A percentile compares a stretch with the other conserved stretches of the same genome.
Evolutionary conservation across 2,888 invertebrate species (phyloP).

Genomic region (Hydriomena furcata): DNA sequence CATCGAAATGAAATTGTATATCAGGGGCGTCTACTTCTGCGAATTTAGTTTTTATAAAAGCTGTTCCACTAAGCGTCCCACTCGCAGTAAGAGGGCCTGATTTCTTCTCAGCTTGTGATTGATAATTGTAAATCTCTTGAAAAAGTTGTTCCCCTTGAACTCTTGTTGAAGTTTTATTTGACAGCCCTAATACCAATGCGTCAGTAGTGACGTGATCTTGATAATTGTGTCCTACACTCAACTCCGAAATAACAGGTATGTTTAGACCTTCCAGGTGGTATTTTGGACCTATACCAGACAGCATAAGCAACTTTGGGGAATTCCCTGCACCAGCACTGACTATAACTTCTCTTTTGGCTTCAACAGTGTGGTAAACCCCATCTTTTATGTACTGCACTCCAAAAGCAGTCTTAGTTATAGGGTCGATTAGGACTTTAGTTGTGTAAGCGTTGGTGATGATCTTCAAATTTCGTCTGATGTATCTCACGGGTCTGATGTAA

Average conservation of each 20-base stretch:
- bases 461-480: conserved; percentile 75
- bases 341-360: conserved; percentile 85
- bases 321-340: conserved; percentile 84
- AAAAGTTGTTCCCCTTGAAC: conserved; percentile 62
- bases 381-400: conserved; percentile 70
- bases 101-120: conserved; percentile 61
- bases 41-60: conserved; percentile 84
- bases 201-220: conserved; percentile 89
- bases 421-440: conserved; percentile 84
- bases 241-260: conserved; percentile 84
- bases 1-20: conserved; percentile 87
- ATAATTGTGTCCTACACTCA: conserved; percentile 88
- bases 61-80: conserved; percentile 80
- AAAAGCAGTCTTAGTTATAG: conserved; percentile 70
- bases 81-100: conserved; percentile 81
- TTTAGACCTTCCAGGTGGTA: conserved; percentile 74
- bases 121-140: conserved; percentile 70
- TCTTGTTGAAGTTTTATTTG: conserved; percentile 81
- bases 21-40: conserved; percentile 80
- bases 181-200: conserved; percentile 71
- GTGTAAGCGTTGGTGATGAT: conserved; percentile 80
- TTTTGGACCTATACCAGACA: conserved; percentile 86
- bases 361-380: conserved; percentile 66
- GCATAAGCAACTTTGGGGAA: conserved; percentile 85
- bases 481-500: conserved; percentile 86